Percentiles rank a stretch among this genome's conserved stretches.
Conservation (phyloP, 1,140 invertebrate species). For the Orius laevigatus region DNA sequence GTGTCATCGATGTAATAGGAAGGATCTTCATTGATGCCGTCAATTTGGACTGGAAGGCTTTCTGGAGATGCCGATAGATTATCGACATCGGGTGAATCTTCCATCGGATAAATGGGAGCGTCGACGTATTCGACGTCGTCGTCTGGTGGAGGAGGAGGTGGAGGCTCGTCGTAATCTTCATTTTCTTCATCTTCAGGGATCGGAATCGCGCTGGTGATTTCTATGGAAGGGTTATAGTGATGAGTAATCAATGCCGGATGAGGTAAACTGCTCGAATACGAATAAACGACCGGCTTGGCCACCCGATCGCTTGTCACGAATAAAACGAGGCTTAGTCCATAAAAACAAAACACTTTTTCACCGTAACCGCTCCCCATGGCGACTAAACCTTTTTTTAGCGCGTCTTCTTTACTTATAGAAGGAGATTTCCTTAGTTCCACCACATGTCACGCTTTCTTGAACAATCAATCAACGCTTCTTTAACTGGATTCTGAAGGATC, state of each 20-base stretch:
- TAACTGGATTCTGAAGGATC: too few relatives aligned
- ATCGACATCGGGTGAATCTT: not conserved
- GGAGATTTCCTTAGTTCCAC: conserved; percentile 5
- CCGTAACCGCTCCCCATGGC: conserved; percentile 1
- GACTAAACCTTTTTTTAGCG: not conserved
- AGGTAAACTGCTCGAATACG: conserved; percentile 12
- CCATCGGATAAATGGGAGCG: not conserved
- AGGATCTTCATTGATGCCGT: not conserved
- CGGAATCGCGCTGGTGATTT: not conserved
- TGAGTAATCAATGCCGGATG: conserved; percentile 6
- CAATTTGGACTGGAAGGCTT: not conserved
- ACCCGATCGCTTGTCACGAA: conserved; percentile 1
- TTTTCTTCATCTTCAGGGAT: not conserved
- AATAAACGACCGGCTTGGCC: conserved; percentile 13
- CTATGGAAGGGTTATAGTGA: conserved; percentile 2
- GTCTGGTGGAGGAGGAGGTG: not conserved
- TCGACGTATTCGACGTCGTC: not conserved
- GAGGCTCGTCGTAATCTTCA: not conserved
- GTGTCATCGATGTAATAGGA: not conserved
- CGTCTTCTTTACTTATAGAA: conserved; percentile 12
- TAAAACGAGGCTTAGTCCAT: not conserved
- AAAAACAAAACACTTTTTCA: not conserved
- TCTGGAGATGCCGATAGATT: not conserved
- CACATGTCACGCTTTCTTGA: conserved; percentile 13
- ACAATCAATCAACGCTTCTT: conserved; percentile 6